Evolutionary conservation across 1,140 invertebrate species (phyloP).

Genomic region (Panonychus citri): DNA sequence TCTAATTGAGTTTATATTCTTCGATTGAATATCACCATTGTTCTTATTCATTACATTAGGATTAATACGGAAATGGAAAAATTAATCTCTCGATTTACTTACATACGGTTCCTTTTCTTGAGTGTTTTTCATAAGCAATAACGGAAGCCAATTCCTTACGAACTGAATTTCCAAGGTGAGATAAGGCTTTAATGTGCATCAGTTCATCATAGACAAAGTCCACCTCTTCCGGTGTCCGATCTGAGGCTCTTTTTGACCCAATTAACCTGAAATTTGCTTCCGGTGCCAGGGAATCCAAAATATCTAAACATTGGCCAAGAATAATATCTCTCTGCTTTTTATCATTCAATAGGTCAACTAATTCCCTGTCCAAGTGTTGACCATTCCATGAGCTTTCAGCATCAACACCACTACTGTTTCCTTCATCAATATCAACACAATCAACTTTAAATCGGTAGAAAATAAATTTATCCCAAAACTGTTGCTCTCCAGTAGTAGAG

Average conservation of each 20-base stretch:
- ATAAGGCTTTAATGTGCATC: constrained; percentile 52
- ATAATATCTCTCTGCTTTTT: constrained; percentile 38
- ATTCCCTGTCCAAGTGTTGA: too few relatives aligned
- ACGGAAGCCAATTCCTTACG: constrained; percentile 55
- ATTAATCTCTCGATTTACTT: constrained; percentile 25
- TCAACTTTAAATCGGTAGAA: constrained; percentile 60
- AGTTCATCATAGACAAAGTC: constrained; percentile 66
- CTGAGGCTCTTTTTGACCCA: constrained; percentile 45
- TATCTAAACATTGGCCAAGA: constrained; percentile 37
- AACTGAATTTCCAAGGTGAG: constrained; percentile 56
- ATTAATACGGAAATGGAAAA: too few relatives aligned
- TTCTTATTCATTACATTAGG: too few relatives aligned
- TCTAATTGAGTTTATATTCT: too few relatives aligned
- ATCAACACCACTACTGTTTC: too few relatives aligned
- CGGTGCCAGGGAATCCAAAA: constrained; percentile 38
- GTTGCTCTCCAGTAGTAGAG: constrained; percentile 22
- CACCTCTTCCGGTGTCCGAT: constrained; percentile 49
- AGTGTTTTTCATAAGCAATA: constrained; percentile 56
- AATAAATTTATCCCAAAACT: constrained; percentile 40
- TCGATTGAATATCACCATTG: too few relatives aligned
- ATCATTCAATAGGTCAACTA: constrained; percentile 26
- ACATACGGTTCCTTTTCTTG: constrained; percentile 49
- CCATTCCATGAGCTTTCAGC: too few relatives aligned
- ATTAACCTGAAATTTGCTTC: constrained; percentile 58
- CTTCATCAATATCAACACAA: too few relatives aligned